Evolutionary conservation across 53 echinoderm and acorn worm species (phyloP), one percentile per base, ranked within the genome.

Genomic region (Crossaster papposus): DNA sequence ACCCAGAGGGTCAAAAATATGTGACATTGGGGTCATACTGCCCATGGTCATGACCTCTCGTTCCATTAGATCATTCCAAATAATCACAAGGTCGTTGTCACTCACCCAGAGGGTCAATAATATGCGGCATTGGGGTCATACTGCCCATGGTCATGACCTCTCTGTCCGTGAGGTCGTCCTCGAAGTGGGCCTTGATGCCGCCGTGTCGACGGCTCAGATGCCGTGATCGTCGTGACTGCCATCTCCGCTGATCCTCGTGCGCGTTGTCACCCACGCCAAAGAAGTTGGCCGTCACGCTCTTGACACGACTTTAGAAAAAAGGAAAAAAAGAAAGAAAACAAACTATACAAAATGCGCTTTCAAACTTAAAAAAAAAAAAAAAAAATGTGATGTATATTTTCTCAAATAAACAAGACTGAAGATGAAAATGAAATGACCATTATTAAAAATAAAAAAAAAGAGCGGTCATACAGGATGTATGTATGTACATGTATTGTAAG

Each of bases 181-280:
- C 98, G 20, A 93, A 72, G 50, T 94, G 94, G 29, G 85, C 76
- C 76, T 98, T 98, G 78, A 98, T 77, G 30, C 97, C 97, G 3
- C 95, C 95, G 70, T 97, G 97, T 29, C 93, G 83, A 22, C 98
- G 77, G 84, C 96, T 98, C 81, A 98, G 85, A 77, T 96, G 93
- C 73, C 98, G 89, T 14, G 95, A 94, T 35, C 94, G 92, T 68
- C 95, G 75, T 11, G 91, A 81, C 63, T 94, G 90, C 98, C 98
- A 98, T 85, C 89, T 90, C 54, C 64, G 82, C 75, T 96, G 95
- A 65, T 98, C 98, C 54, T 94, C 89, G 65, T 96, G 78, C 72
- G 93, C 94, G 83, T 98, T 96, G 88, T 98, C 98, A 22, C 98
- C 98, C 2, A 98, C 91, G 23, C 98, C 98, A 81, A 98, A 98